Evolutionary conservation across 1,140 invertebrate genomes (phyloP).

Genomic region (Drosophila suzukii): DNA sequence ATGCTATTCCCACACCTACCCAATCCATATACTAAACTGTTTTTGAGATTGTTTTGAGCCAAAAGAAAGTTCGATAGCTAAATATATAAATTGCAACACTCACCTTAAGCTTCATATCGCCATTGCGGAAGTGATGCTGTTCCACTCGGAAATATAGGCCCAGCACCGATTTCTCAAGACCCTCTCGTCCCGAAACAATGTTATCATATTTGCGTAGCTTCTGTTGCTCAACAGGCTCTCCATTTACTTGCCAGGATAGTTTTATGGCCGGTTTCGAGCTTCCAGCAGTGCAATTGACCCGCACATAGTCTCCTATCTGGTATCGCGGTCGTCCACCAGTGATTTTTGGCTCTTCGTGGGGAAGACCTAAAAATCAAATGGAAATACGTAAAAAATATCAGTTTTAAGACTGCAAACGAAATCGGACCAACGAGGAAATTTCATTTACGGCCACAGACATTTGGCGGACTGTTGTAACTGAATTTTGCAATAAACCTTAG

Average conservation of each 20-base stretch:
- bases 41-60: conserved; percentile 2
- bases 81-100: conserved; percentile 2
- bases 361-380: conserved; percentile 86
- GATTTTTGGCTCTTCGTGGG: conserved; percentile 88
- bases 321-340: conserved; percentile 88
- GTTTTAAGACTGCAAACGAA: conserved; percentile 26
- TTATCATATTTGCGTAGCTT: conserved; percentile 86
- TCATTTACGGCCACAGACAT: conserved; percentile 68
- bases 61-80: not conserved
- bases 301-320: conserved; percentile 88
- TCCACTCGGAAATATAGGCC: conserved; percentile 88
- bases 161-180: conserved; percentile 87
- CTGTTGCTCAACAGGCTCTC: conserved; percentile 87
- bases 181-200: conserved; percentile 86
- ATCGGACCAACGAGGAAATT: conserved; percentile 53
- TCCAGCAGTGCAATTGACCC: conserved; percentile 89
- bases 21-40: not conserved
- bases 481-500: conserved; percentile 69
- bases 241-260: conserved; percentile 91
- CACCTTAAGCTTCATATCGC: conserved; percentile 89
- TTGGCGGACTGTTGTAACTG: conserved; percentile 20
- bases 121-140: conserved; percentile 87
- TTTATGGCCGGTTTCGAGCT: conserved; percentile 89
- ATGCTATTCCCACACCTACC: not conserved
- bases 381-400: conserved; percentile 18